These are phyloP conservation scores for Copsychus sechellarum DNA, from an alignment of 2,113 vertebrate species.

Conservation along the genomic window DNA sequence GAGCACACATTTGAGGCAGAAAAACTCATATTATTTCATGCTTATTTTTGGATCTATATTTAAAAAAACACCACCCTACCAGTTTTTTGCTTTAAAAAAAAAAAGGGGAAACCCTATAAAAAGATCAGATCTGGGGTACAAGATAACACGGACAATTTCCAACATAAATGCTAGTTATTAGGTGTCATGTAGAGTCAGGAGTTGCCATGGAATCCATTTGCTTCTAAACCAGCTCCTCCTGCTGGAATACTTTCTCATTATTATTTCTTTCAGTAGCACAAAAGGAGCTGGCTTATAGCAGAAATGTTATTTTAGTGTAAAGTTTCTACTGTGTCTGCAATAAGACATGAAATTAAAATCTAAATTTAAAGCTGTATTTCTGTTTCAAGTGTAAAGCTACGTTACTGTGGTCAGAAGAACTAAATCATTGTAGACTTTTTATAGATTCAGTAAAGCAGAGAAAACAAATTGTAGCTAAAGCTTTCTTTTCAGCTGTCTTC, in stretches of 20 bases:
- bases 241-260: slow-evolving; percentile 81
- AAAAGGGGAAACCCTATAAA: slow-evolving; percentile 64
- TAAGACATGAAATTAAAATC: slow-evolving; percentile 66
- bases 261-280: slow-evolving; percentile 70
- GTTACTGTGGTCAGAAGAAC: slow-evolving; percentile 7
- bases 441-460: slow-evolving; percentile 19
- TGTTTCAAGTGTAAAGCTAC: slow-evolving; percentile 5
- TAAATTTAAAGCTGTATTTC: slow-evolving; percentile 57
- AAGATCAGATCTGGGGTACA: slow-evolving; percentile 57
- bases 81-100: slow-evolving; percentile 63
- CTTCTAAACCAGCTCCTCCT: slow-evolving; percentile 82
- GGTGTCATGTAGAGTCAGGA: slow-evolving; percentile 83
- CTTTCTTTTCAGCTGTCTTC: slow-evolving; percentile 10
- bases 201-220: slow-evolving; percentile 85
- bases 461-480: slow-evolving; percentile 29
- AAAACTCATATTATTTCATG: slow-evolving; percentile 9
- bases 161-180: slow-evolving; percentile 75
- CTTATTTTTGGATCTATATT: slow-evolving; percentile 53
- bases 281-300: slow-evolving; percentile 23
- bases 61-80: neutral
- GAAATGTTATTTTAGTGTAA: slow-evolving; percentile 49
- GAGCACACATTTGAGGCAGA: slow-evolving; percentile 7
- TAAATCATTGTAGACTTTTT: slow-evolving; percentile 4
- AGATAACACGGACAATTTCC: slow-evolving; percentile 77
- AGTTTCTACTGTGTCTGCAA: slow-evolving; percentile 39